Evolutionary conservation across 2,113 vertebrate species (phyloP), one percentile per base, ranked within the genome.

Genomic region (Aplodontia rufa): DNA sequence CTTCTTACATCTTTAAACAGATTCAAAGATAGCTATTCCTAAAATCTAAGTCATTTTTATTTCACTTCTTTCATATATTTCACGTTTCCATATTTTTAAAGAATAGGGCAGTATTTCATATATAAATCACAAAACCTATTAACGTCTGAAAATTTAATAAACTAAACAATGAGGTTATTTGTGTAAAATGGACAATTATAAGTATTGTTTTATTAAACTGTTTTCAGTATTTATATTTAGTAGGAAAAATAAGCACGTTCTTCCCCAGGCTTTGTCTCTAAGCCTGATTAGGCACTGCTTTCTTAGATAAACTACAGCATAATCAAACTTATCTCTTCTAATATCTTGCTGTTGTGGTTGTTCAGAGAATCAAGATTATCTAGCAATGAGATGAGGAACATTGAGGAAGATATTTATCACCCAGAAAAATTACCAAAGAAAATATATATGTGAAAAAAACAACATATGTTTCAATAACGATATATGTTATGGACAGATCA

Each of bases 21-120:
- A 66, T 30, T 68, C 47, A 95, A 80, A 8, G 6, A 42, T 1
- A 69, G 2, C 30, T 49, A 47, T n/a, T 76, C 20, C 42, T 82
- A 62, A 94, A 95, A 64, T 24, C 28, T 51, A n/a, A 7, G 30
- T 35, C 82, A 58, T 9, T 86, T 92, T 78, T 79, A 78, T 62
- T 74, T 82, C 26, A 78, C 30, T 76, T 30, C 8, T 51, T 93
- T 42, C 72, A 17, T 58, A 45, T 64, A 40, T n/a, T 76, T 71
- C 5, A 19, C 8, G 69, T 3, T 71, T 9, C 2, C 78, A 35
- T 75, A n/a, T 76, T 58, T 94, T 92, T 71, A 58, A 51, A 79
- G 42, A 90, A 94, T 0, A 79, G 53, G n/a, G 8, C 10, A 82
- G 5, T 19, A 87, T 93, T 92, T 75, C 6, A 55, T 60, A 86